Evolutionary conservation across 2,113 vertebrate genomes (phyloP).

Genomic region (Pachypanchax playfairii): DNA sequence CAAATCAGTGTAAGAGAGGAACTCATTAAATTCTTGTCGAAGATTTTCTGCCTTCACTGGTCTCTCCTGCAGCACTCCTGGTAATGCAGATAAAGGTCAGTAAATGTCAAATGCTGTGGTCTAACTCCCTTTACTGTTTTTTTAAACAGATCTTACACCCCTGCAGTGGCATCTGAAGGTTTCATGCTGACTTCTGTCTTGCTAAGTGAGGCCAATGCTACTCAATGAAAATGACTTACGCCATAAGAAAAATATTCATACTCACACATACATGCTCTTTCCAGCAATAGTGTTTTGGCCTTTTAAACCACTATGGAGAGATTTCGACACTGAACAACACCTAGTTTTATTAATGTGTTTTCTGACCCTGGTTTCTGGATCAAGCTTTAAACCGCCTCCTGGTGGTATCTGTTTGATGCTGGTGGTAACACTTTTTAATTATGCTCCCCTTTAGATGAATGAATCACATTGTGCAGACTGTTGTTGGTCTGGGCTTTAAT

Average conservation of each 20-base stretch:
- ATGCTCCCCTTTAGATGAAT: neutral
- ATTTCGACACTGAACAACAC: neutral
- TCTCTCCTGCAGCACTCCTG: constrained; percentile 50
- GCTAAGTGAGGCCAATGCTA: neutral
- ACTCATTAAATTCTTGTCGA: constrained; percentile 15
- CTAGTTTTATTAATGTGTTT: neutral
- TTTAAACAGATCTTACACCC: constrained; percentile 19
- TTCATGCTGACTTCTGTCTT: constrained; percentile 25
- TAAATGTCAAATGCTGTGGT: constrained; percentile 70
- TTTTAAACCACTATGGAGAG: neutral
- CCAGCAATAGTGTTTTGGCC: neutral
- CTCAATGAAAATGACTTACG: neutral
- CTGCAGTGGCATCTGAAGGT: constrained; percentile 16
- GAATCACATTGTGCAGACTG: neutral
- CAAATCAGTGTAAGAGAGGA: neutral
- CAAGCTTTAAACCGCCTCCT: neutral
- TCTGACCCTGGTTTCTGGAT: neutral
- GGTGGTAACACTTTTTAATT: neutral
- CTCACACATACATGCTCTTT: too few species aligned
- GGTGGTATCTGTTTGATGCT: neutral
- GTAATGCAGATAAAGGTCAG: constrained; percentile 70
- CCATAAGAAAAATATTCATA: neutral
- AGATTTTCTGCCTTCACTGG: constrained; percentile 20
- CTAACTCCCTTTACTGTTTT: constrained; percentile 17
- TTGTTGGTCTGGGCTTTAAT: neutral